phyloP scores from a whole-genome alignment of 2,797 vertebrate species.

The Notamacropus eugenii region DNA sequence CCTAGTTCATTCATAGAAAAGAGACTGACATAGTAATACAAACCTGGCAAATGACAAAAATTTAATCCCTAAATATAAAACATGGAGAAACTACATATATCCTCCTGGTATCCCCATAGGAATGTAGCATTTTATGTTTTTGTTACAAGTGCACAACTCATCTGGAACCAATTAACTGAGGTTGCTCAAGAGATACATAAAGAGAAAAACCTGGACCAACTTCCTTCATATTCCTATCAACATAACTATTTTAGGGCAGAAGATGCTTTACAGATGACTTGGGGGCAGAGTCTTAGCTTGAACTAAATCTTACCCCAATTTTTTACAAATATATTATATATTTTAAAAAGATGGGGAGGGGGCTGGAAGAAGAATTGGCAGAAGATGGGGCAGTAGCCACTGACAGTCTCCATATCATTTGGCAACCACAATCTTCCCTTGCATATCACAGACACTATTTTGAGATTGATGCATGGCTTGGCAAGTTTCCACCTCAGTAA shows the following conservation, averaged over 20 bases:
- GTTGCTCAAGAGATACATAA: slow-evolving; percentile 53
- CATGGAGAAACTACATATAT: neutral
- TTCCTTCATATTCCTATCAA: slow-evolving; percentile 41
- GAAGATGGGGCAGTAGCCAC: neutral
- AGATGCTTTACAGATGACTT: slow-evolving; percentile 54
- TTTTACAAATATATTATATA: slow-evolving; percentile 4
- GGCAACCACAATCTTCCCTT: neutral
- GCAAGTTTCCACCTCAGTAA: neutral
- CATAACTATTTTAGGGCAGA: slow-evolving; percentile 36
- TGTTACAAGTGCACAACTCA: slow-evolving; percentile 37
- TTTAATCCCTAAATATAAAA: slow-evolving; percentile 48
- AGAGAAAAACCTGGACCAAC: slow-evolving; percentile 42
- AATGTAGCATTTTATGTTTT: slow-evolving; percentile 56
- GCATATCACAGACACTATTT: neutral
- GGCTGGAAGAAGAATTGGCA: neutral
- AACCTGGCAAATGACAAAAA: slow-evolving; percentile 43
- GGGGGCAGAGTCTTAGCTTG: slow-evolving; percentile 10
- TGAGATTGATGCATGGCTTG: neutral
- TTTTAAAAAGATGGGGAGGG: neutral
- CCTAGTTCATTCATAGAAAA: slow-evolving; percentile 25
- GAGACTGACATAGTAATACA: slow-evolving; percentile 24
- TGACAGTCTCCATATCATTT: neutral
- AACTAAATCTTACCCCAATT: slow-evolving; percentile 53
- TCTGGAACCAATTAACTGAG: slow-evolving; percentile 65
- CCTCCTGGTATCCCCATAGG: slow-evolving; percentile 24